Percentiles rank a stretch among this genome's conserved stretches.
Evolutionary conservation across 2,888 invertebrate genomes (phyloP).

Genomic region (Pristionchus mayeri): DNA sequence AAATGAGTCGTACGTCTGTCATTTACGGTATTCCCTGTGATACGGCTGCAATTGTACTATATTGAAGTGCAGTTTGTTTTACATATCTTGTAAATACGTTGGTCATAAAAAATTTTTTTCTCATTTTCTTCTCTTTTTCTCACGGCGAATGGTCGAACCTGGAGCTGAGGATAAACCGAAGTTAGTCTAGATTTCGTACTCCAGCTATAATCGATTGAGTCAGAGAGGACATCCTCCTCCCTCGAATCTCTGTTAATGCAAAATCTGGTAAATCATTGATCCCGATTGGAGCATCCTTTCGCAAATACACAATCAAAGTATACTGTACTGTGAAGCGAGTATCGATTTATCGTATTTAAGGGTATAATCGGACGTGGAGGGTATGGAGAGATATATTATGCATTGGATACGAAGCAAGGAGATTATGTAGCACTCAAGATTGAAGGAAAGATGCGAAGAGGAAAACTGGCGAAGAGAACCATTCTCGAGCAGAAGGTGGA

Average conservation of each 20-base stretch:
- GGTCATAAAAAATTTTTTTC: neutral
- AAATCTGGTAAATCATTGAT: constrained; percentile 19
- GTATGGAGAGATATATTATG: constrained; percentile 49
- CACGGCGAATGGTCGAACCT: neutral
- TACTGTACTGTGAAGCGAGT: neutral
- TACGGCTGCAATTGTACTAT: neutral
- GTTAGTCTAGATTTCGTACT: neutral
- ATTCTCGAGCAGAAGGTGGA: constrained; percentile 47
- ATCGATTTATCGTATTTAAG: neutral
- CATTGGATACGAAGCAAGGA: neutral
- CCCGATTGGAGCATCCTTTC: constrained; percentile 31
- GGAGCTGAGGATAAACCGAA: neutral
- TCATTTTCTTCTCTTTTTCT: constrained; percentile 8
- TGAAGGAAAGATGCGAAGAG: constrained; percentile 46
- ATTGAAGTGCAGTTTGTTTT: constrained; percentile 20
- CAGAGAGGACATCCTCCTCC: constrained; percentile 26
- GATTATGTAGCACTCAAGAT: constrained; percentile 44
- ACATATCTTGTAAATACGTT: constrained; percentile 6
- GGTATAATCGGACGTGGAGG: constrained; percentile 48
- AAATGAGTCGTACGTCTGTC: neutral
- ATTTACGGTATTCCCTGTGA: neutral
- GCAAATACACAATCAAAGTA: constrained; percentile 33
- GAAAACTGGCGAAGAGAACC: constrained; percentile 46
- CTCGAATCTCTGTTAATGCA: constrained; percentile 31
- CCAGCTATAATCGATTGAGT: neutral